phyloP scores from a whole-genome alignment of 2,113 vertebrate species.

The Bucco capensis region DNA sequence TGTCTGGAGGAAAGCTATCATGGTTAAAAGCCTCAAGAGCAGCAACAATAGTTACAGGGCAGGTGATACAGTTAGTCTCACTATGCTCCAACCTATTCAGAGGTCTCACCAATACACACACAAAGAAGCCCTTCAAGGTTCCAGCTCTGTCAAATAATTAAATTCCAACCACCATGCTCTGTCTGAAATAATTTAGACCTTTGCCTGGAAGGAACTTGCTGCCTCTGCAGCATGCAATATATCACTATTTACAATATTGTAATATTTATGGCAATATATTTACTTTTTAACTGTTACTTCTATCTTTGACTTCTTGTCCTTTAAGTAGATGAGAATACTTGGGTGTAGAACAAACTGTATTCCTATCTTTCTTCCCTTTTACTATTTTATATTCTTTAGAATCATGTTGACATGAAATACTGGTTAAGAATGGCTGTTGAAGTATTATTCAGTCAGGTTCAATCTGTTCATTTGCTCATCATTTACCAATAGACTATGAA shows the following conservation, averaged over 20 bases:
- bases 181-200: neutral
- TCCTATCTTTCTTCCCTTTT: rapidly evolving
- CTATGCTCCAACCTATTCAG: neutral
- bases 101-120: neutral
- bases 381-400: neutral
- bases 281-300: neutral
- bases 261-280: no score
- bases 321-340: neutral
- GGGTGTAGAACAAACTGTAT: neutral
- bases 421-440: neutral
- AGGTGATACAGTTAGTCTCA: neutral
- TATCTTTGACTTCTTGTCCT: neutral
- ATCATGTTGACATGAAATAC: neutral
- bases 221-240: neutral
- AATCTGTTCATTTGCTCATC: neutral
- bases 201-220: neutral
- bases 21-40: neutral
- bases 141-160: neutral
- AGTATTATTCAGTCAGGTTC: neutral
- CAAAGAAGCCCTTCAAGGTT: neutral
- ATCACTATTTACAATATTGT: no score
- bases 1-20: neutral
- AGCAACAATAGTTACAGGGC: neutral
- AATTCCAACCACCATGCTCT: neutral
- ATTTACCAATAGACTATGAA: neutral